Percentiles rank a stretch among this genome's conserved stretches.
phyloP scores from a whole-genome alignment of 2,888 invertebrate species.

The Hypselothyrea guttata region DNA sequence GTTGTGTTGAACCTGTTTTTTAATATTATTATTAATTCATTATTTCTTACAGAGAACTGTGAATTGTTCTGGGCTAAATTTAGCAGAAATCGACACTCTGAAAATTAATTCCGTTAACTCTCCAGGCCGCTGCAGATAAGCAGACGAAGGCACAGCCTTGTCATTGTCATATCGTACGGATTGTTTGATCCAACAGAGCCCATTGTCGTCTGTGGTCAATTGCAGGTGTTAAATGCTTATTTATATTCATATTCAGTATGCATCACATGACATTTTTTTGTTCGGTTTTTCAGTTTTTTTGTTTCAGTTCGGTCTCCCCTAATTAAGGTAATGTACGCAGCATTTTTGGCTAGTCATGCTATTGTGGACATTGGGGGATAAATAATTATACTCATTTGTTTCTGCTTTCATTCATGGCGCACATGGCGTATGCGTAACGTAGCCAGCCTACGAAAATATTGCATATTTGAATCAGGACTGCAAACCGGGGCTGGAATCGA shows the following conservation, averaged over 20 bases:
- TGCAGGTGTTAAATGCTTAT: constrained; percentile 41
- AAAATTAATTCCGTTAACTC: constrained; percentile 10
- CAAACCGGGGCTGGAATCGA: too few relatives aligned
- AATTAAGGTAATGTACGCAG: not conserved
- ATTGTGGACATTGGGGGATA: not conserved
- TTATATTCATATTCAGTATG: constrained; percentile 17
- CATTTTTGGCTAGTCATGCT: not conserved
- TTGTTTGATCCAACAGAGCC: constrained; percentile 16
- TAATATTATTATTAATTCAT: not conserved
- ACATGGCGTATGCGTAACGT: constrained; percentile 19
- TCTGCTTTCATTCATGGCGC: too few relatives aligned
- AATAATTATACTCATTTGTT: not conserved
- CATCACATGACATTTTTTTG: constrained; percentile 10
- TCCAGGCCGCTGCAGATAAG: too few relatives aligned
- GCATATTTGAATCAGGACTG: too few relatives aligned
- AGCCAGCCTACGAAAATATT: too few relatives aligned
- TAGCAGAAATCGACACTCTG: constrained; percentile 14
- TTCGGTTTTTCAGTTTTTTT: too few relatives aligned
- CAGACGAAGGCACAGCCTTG: constrained; percentile 22
- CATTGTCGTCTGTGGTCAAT: constrained; percentile 26
- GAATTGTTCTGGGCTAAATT: constrained; percentile 23
- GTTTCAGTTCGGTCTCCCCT: not conserved
- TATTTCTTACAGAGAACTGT: too few relatives aligned
- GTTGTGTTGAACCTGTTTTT: constrained; percentile 44
- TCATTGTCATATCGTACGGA: not conserved